phyloP scores from a whole-genome alignment of 2,113 vertebrate genomes.

The Malurus alboscapulatus region DNA sequence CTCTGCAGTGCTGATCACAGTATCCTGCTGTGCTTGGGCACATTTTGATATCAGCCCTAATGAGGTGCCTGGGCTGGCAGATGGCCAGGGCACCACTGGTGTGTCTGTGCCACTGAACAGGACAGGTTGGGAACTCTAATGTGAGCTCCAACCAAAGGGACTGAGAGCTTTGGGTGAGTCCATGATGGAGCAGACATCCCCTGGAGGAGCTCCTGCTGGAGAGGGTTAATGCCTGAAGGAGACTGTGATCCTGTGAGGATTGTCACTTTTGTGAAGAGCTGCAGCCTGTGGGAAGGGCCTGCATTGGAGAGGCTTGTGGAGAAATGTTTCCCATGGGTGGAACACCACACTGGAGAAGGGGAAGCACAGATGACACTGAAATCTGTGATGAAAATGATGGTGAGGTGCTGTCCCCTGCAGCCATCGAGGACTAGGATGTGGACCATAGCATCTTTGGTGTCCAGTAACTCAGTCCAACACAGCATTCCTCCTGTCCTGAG shows the following conservation, averaged over 20 bases:
- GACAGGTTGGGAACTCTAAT: not conserved
- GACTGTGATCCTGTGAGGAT: not conserved
- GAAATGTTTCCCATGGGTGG: not conserved
- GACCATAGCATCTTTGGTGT: not conserved
- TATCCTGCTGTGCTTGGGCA: not conserved
- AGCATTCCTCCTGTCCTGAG: not conserved
- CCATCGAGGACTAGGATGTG: not conserved
- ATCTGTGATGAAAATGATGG: not conserved
- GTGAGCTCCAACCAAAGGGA: not conserved
- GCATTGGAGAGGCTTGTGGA: accelerated
- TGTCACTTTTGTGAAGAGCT: accelerated
- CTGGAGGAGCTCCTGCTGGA: not conserved
- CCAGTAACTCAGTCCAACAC: not conserved
- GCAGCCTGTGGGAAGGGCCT: not conserved
- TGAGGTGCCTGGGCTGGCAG: not conserved
- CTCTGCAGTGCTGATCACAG: not conserved
- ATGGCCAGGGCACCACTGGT: no score
- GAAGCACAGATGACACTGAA: not conserved
- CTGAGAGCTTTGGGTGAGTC: not conserved
- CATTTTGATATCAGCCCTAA: not conserved
- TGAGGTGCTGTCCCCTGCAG: not conserved
- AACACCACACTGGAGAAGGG: not conserved
- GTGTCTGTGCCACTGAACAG: not conserved
- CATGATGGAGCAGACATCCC: not conserved
- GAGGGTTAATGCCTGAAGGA: not conserved